Base-by-base conservation (phyloP, 2,888 invertebrate genomes). In the Macropis europaea region DNA sequence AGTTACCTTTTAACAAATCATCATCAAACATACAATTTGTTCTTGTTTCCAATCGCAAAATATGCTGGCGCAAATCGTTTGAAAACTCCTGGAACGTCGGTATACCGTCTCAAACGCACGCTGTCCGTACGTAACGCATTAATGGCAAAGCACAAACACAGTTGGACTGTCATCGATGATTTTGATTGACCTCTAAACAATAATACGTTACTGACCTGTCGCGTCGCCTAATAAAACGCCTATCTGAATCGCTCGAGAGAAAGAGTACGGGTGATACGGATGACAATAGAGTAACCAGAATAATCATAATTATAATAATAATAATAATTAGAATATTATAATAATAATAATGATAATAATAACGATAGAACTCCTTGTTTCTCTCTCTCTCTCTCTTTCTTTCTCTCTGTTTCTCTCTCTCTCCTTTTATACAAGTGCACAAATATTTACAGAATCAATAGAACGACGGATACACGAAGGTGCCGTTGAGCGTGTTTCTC, bases 361-460 rank as follows among this genome's bases (percentile, higher is more conserved):
- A 47, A 57, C 38, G 72, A 72, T 61, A 68, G n/a, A 59, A 53
- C 57, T 50, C 71, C 68, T 59, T 59, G 42, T 53, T 67, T 45
- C 22, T 66, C 54, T 48, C 26, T 42, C 43, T 34, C 26, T 32
- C n/a, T 48, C 64, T 43, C 6, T 40, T 38, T 30, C 62, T 11
- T 53, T 45, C 57, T 50, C 71, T 64, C 54, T 59, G 42, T 53
- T 67, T 45, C 22, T 66, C 54, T 48, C 26, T 42, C 43, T 34
- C 26, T 32, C n/a, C 43, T 45, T 87, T 86, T 88, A 89, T 89
- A 90, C 89, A 89, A 89, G 88, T 89, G 87, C 88, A 89, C 87
- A 88, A 86, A 84, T 89, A 90, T 90, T 89, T 89, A 89, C 89
- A 89, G 84, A 87, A 84, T 87, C 83, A 86, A 69, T 76, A 74